phyloP scores from a whole-genome alignment of 2,797 vertebrate species.

The Zenarchopterus dispar region DNA sequence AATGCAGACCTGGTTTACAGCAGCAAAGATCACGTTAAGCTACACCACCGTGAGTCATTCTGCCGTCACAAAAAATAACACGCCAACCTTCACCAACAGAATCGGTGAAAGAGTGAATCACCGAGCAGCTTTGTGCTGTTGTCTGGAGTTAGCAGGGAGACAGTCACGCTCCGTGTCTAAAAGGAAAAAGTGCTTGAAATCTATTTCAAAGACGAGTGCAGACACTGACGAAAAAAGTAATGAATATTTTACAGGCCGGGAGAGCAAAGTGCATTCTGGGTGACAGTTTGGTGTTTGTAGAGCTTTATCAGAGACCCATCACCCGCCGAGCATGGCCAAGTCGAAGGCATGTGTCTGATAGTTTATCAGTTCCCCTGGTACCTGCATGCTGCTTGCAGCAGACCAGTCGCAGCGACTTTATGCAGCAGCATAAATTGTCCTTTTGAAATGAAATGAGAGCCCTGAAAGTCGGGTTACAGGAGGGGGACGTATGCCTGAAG shows the following conservation, averaged over 20 bases:
- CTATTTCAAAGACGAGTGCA: slow-evolving; percentile 66
- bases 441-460: slow-evolving; percentile 46
- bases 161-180: slow-evolving; percentile 59
- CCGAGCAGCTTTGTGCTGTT: slow-evolving; percentile 46
- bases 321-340: slow-evolving; percentile 40
- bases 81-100: slow-evolving; percentile 28
- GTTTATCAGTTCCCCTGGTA: slow-evolving; percentile 66
- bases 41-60: slow-evolving; percentile 51
- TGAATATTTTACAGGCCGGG: slow-evolving; percentile 81
- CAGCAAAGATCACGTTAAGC: slow-evolving; percentile 54
- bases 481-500: slow-evolving; percentile 14
- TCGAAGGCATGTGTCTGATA: slow-evolving; percentile 65
- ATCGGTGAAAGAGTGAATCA: slow-evolving; percentile 50
- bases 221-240: slow-evolving; percentile 72
- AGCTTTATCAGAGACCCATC: slow-evolving; percentile 77
- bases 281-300: slow-evolving; percentile 65
- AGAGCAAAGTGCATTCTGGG: slow-evolving; percentile 62
- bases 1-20: slow-evolving; percentile 35
- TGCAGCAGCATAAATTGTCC: slow-evolving; percentile 49
- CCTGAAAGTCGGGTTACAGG: slow-evolving; percentile 30
- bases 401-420: slow-evolving; percentile 58
- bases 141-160: slow-evolving; percentile 43
- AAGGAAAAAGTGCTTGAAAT: slow-evolving; percentile 59
- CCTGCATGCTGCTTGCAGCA: slow-evolving; percentile 46
- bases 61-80: slow-evolving; percentile 20